Evolutionary conservation across 2,888 invertebrate genomes (phyloP), one percentile per base, ranked within the genome.

Genomic region (Eupithecia subfuscata): DNA sequence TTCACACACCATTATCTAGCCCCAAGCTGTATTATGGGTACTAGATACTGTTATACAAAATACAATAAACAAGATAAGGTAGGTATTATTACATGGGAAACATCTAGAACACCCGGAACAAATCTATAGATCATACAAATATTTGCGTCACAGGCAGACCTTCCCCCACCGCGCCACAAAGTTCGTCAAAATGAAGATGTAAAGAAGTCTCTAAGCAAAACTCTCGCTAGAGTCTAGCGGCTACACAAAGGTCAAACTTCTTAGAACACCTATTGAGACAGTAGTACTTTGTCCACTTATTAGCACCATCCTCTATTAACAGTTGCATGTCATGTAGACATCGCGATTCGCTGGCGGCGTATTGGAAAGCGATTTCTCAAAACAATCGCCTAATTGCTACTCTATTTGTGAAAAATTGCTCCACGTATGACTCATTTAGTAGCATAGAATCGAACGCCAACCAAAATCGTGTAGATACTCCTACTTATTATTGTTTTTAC

Each of bases 341-440:
- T 67, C 43, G 60, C 64, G 25, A 40, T 64, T 18, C 40, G 67
- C 65, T 40, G 11, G 40, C 34, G 43, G 43, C 11, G 68, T 43
- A 68, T 68, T 68, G 68, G 68, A 68, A 68, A 68, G 68, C 68
- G 43, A 68, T 68, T 67, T 68, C 68, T 68, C 22, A 68, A 68
- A 68, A 68, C 68, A 43, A 68, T 45, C n/a, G n/a, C 64, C 64
- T 64, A 34, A 64, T 64, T 64, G 30, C 40, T n/a, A 67, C 67
- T 37, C n/a, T 22, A 22, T 67, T n/a, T 40, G 52, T 56, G 30
- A 64, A 64, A 64, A 34, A 64, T 64, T 64, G 30, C 34, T 16
- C 12, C 14, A 60, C 25, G 60, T 60, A 60, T 14, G 25, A 60
- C 11, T 60, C 25, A 60, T 56, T 56, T 11, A 12, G 22, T 22